These are phyloP conservation scores for Oligia fasciuncula DNA, from an alignment of 2,888 invertebrate species.

Conservation along the genomic window DNA sequence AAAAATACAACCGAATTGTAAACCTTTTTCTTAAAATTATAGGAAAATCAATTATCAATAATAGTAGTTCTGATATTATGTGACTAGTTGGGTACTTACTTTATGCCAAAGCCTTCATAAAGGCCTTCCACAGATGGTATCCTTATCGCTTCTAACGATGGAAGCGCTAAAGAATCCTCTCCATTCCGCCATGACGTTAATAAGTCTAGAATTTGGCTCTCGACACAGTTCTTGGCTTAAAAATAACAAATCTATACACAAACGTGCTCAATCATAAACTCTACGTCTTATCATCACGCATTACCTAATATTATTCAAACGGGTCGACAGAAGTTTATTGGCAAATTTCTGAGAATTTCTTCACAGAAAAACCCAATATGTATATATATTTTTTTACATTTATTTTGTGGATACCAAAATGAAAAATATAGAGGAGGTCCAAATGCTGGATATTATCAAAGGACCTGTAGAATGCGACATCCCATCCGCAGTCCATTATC, in stretches of 20 bases:
- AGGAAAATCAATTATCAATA: no score
- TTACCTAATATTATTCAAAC: background rate
- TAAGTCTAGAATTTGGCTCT: conserved; percentile 59
- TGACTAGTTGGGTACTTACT: conserved; percentile 51
- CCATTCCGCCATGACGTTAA: conserved; percentile 66
- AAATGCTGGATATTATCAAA: no score
- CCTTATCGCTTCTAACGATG: conserved; percentile 55
- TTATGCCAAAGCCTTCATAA: conserved; percentile 67
- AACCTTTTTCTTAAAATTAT: background rate
- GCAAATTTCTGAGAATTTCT: background rate
- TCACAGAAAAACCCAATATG: background rate
- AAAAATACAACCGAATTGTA: no score
- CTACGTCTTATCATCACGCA: background rate
- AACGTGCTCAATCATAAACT: background rate
- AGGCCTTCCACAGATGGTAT: conserved; percentile 61
- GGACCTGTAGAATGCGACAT: background rate
- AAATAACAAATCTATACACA: background rate
- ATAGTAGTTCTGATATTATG: background rate
- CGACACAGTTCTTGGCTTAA: conserved; percentile 62
- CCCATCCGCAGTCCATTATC: background rate
- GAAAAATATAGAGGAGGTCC: background rate
- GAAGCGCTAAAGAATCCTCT: conserved; percentile 54
- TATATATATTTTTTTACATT: background rate
- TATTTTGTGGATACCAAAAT: background rate
- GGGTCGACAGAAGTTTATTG: background rate